phyloP scores from a whole-genome alignment of 2,888 invertebrate genomes.

The Noctua fimbriata region DNA sequence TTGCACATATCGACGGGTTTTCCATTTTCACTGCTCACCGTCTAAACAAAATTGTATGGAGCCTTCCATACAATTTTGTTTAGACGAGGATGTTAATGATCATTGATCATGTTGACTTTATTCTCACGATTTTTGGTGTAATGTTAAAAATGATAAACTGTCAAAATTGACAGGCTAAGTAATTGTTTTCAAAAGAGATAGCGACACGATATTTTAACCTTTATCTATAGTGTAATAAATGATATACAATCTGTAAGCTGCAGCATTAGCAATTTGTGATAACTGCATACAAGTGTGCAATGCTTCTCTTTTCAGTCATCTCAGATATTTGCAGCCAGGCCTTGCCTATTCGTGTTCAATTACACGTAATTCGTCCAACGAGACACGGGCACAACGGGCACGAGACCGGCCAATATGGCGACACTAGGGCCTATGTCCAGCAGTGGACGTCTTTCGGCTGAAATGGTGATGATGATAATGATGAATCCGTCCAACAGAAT shows the following conservation, averaged over 20 bases:
- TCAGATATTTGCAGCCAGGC: neutral
- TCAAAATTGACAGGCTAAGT: conserved; percentile 26
- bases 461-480: no score
- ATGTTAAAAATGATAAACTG: conserved; percentile 40
- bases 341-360: neutral
- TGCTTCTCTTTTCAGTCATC: neutral
- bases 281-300: neutral
- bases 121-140: conserved; percentile 76
- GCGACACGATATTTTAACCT: neutral
- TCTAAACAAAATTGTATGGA: no score
- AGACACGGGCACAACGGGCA: no score
- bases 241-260: neutral
- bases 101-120: conserved; percentile 77
- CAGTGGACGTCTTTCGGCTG: no score
- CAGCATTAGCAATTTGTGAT: neutral
- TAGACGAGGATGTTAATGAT: conserved; percentile 83
- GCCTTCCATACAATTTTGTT: conserved; percentile 85
- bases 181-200: neutral
- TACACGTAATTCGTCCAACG: conserved; percentile 2
- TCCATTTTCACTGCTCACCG: conserved; percentile 86
- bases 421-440: no score
- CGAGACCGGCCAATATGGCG: no score
- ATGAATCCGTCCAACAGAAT: neutral
- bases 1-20: conserved; percentile 82
- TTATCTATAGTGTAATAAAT: neutral